Base-by-base conservation (phyloP, 2,113 vertebrate species). In the Cyanoderma ruficeps region DNA sequence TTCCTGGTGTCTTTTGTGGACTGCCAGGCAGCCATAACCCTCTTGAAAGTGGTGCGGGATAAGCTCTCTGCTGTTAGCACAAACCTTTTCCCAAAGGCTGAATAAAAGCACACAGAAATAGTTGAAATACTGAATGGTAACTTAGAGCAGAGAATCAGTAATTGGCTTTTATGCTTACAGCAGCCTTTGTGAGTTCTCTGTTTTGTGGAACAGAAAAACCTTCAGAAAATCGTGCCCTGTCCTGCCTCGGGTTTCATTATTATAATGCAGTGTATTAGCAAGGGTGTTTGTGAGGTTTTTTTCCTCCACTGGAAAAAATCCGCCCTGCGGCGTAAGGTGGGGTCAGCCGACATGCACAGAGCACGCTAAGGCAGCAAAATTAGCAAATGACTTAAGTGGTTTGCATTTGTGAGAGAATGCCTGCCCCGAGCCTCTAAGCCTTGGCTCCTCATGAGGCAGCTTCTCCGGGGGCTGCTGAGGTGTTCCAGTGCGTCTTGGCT, bases 1-100 rank as follows among this genome's bases (percentile, higher is more conserved):
- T 39, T 83, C 47, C 41, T 11, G 2, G 42, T 55, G 69, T 24
- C 4, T 65, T 82, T 59, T 46, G 84, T 77, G 53, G 82, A 65
- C 78, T 81, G 60, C 52, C 56, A 23, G 37, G 44, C 22, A 4
- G 59, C 70, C 4, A 0, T 77, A 35, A 42, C 49, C 57, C 44
- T 64, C 65, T 37, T 3, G 0, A 15, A 61, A 57, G 52, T 50
- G 12, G 23, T 64, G 17, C 0, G 0, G 86, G 44, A 17, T 35
- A 20, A 87, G 37, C 55, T 69, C 67, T 87, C n/a, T 1, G 5
- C 44, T 85, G 15, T 52, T 60, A 27, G 6, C 24, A 18, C 61
- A 61, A 57, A 35, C 33, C 13, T 82, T 71, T 87, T 31, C n/a
- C 63, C 31, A 61, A 53, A 89, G 59, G 55, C 47, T 59, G 47